Base-by-base conservation (phyloP, 2,888 invertebrate genomes). In the Mesorhabditis belari region DNA sequence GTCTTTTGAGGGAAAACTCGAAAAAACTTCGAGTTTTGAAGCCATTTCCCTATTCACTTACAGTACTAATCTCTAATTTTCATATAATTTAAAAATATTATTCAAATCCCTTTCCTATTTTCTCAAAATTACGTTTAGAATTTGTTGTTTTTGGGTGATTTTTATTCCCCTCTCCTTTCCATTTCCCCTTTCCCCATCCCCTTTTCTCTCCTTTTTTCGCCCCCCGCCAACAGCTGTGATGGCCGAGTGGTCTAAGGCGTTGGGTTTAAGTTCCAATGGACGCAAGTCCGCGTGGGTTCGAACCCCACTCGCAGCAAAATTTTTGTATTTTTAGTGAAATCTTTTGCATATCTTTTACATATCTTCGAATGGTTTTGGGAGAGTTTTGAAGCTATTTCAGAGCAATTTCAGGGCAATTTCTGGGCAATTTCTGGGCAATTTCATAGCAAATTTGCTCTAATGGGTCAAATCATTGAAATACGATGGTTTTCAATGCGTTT, bases 211-310 rank as follows among this genome's bases (percentile, higher is more conserved):
- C 19, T 50, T 21, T 21, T 19, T 5, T 61, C 60, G 6, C 21
- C 24, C 58, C 53, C 5, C 5, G 9, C 26, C 49, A 54, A 19
- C 5, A 26, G 58, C 19, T 21, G 23, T 17, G 35, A 35, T 35
- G 35, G 35, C 35, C 35, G 35, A 35, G 35, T 35, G 35, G 35
- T 35, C 35, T 85, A 85, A 85, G 85, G 85, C 84, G 86, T 86
- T 85, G 84, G 86, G 86, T 85, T 86, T 84, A 86, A 86, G 86
- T 86, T 86, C 72, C 70, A 70, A 72, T 72, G 70, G 72, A 60
- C 51, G 67, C 55, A 58, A 61, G 51, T 51, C 65, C 53, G 63
- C 67, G 65, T 67, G 67, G 67, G 67, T 67, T 67, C 67, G 65
- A 67, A 67, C 63, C 67, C 67, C 67, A 64, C 61, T 64, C n/a